Conservation (phyloP, 2,888 invertebrate genomes). For the Stenodema calcarata region DNA sequence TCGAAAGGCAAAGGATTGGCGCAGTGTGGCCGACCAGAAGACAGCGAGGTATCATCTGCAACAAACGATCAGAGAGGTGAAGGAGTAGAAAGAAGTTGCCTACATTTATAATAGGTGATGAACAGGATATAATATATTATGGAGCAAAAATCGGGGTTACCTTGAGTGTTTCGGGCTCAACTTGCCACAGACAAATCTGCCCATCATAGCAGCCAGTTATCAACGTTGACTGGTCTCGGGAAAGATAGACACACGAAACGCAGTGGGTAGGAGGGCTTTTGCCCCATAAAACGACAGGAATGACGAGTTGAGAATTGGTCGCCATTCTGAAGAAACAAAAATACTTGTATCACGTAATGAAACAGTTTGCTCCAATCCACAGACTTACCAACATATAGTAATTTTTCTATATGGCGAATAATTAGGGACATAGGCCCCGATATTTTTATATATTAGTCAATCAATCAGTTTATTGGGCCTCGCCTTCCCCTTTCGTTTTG, state of each 20-base stretch:
- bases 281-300: slow-evolving; percentile 98
- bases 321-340: slow-evolving; percentile 65
- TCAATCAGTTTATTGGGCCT: too few species aligned
- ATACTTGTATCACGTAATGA: too few species aligned
- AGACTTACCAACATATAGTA: too few species aligned
- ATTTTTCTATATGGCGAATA: too few species aligned
- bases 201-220: slow-evolving; percentile 98
- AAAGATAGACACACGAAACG: slow-evolving; percentile 90
- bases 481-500: too few species aligned
- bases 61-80: slow-evolving; percentile 50
- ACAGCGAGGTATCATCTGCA: slow-evolving; percentile 88
- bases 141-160: slow-evolving; percentile 59
- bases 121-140: background rate
- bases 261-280: slow-evolving; percentile 95
- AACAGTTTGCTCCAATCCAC: too few species aligned
- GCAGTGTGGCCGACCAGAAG: slow-evolving; percentile 94
- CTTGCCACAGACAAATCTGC: slow-evolving; percentile 95
- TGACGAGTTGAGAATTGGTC: slow-evolving; percentile 88
- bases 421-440: too few species aligned
- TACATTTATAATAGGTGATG: background rate
- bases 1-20: slow-evolving; percentile 86
- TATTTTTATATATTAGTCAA: too few species aligned
- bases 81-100: too few species aligned
- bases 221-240: slow-evolving; percentile 88
- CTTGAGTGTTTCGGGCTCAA: slow-evolving; percentile 80